A percentile compares a stretch with the other conserved stretches of the same genome.
These are phyloP conservation scores for Amphiprion percula DNA, from an alignment of 2,113 vertebrate species.

Conservation along the genomic window DNA sequence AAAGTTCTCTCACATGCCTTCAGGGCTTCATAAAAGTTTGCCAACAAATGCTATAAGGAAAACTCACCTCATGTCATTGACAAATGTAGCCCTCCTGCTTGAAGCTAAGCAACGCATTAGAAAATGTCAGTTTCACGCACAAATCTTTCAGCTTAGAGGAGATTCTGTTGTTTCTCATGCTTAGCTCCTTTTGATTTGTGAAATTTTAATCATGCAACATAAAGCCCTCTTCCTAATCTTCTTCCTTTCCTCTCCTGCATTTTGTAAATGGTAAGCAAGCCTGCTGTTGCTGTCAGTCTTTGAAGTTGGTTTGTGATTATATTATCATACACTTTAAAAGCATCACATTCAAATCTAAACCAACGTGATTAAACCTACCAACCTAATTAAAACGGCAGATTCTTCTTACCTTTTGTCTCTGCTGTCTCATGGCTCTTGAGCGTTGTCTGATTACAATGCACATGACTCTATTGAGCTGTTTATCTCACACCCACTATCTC, in stretches of 20 bases:
- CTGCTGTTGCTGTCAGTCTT: background rate
- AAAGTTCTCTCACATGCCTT: slow-evolving; percentile 21
- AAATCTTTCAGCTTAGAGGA: background rate
- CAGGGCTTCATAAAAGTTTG: slow-evolving; percentile 19
- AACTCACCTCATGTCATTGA: slow-evolving; percentile 11
- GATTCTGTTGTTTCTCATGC: background rate
- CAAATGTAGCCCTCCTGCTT: background rate
- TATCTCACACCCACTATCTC: background rate
- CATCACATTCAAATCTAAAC: background rate
- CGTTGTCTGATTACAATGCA: background rate
- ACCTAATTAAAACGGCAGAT: slow-evolving; percentile 11
- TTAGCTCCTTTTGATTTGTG: background rate
- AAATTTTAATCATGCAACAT: background rate
- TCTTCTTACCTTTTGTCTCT: slow-evolving; percentile 49
- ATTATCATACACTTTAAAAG: background rate
- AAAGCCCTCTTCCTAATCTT: background rate
- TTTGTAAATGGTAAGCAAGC: background rate
- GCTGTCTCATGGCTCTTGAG: slow-evolving; percentile 10
- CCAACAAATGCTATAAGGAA: slow-evolving; percentile 8
- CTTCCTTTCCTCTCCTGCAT: background rate
- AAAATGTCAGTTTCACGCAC: background rate
- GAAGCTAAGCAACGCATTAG: slow-evolving; percentile 5
- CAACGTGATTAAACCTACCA: too few relatives aligned
- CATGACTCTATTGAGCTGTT: background rate
- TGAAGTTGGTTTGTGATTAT: background rate